Evolutionary conservation across 2,113 vertebrate genomes (phyloP).

Genomic region (Lepus europaeus): DNA sequence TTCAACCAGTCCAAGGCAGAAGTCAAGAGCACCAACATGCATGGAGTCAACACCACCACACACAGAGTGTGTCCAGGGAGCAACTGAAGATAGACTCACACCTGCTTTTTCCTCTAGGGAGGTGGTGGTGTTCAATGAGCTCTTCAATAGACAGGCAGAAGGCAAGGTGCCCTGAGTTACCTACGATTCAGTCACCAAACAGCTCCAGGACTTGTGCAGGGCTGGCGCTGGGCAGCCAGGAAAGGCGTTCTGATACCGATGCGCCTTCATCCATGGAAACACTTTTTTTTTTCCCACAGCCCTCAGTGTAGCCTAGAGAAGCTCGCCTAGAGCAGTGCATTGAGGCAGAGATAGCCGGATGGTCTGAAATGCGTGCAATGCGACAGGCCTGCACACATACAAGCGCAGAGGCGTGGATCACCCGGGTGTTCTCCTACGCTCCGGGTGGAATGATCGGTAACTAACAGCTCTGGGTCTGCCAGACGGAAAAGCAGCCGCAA

Average conservation of each 20-base stretch:
- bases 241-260: neutral
- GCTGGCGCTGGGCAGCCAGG: neutral
- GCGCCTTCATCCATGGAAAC: neutral
- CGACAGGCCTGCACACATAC: rapidly evolving
- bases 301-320: neutral
- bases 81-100: neutral
- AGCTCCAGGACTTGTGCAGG: neutral
- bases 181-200: neutral
- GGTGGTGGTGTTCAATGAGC: neutral
- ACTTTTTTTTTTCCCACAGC: neutral
- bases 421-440: neutral
- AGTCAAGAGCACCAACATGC: neutral
- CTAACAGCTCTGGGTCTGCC: neutral
- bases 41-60: neutral
- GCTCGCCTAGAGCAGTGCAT: neutral
- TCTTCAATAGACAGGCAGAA: neutral
- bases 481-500: neutral
- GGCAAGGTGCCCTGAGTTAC: neutral
- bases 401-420: neutral
- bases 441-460: neutral
- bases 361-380: neutral
- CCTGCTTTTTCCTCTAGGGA: neutral
- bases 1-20: neutral
- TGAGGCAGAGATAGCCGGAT: neutral
- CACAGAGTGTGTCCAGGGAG: neutral